Evolutionary conservation across 2,113 vertebrate species (phyloP), one percentile per base, ranked within the genome.

Genomic region (Megaceryle torquata): DNA sequence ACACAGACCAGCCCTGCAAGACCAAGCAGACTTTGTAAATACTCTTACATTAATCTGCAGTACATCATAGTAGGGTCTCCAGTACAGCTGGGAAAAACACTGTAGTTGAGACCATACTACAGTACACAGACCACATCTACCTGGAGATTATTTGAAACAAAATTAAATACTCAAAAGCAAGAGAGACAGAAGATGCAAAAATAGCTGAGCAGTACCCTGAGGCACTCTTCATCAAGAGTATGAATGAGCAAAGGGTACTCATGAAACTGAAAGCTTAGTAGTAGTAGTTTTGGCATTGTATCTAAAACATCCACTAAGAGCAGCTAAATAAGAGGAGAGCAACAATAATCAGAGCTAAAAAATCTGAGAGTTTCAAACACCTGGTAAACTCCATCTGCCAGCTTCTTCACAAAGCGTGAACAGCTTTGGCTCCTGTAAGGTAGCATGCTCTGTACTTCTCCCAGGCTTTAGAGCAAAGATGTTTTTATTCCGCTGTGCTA

Each of bases 21-120:
- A 41, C 28, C 46, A 51, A 35, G 16, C 48, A 69, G n/a, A 11
- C 39, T 26, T n/a, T 5, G 21, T 15, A 33, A 86, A 64, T 5
- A 31, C 2, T 80, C 44, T 35, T 10, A 20, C 3, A 9, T 5
- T 19, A 48, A n/a, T 2, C 21, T 41, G 41, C 28, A 67, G 37
- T 10, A 46, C 3, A 1, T 51, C 22, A 35, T 0, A 51, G 21
- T 0, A 0, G 4, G 24, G 6, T 11, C 46, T 54, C 82, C 11
- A 5, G 16, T 37, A 68, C 29, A 64, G 44, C 25, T 17, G 35
- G n/a, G 17, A 59, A 71, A 84, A 76, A 35, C 0, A 1, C 41
- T 26, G 13, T 0, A 29, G 13, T 2, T 67, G 29, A 44, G 64
- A 67, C 41, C 64, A 43, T 19, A 16, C 19, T 9, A 9, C 8